A percentile compares a stretch with the other conserved stretches of the same genome.
These are phyloP conservation scores for Neofelis nebulosa DNA, from an alignment of 2,113 vertebrate species.

Conservation along the genomic window DNA sequence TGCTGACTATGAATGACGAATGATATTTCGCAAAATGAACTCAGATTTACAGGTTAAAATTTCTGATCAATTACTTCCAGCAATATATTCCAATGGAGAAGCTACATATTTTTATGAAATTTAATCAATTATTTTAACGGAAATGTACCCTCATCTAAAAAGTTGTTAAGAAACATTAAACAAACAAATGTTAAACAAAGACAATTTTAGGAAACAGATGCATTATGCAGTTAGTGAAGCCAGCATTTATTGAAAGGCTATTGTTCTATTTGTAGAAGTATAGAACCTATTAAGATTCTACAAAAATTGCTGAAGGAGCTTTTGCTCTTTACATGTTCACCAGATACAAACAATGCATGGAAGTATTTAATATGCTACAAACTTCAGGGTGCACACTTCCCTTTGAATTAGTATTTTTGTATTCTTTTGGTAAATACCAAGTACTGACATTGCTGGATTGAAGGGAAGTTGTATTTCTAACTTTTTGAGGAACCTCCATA, in stretches of 20 bases:
- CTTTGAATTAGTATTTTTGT: neutral
- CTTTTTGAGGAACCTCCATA: neutral
- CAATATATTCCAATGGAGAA: neutral
- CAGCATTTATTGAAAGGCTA: neutral
- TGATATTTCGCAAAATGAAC: neutral
- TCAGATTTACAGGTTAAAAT: neutral
- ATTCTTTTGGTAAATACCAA: neutral
- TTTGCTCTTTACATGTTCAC: conserved; percentile 7
- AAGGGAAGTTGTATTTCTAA: neutral
- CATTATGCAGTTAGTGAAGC: neutral
- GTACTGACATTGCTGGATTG: neutral
- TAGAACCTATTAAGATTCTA: neutral
- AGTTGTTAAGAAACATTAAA: neutral
- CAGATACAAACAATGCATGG: neutral
- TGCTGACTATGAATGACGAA: neutral
- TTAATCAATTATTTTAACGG: neutral
- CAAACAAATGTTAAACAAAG: neutral
- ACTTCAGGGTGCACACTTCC: neutral
- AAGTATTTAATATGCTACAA: neutral
- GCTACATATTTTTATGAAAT: neutral
- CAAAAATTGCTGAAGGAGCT: neutral
- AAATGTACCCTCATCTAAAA: neutral
- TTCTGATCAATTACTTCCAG: neutral
- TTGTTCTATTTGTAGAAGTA: neutral
- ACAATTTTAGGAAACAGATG: conserved; percentile 15